phyloP scores from a whole-genome alignment of 2,888 invertebrate species.

The Hololepta plana region DNA sequence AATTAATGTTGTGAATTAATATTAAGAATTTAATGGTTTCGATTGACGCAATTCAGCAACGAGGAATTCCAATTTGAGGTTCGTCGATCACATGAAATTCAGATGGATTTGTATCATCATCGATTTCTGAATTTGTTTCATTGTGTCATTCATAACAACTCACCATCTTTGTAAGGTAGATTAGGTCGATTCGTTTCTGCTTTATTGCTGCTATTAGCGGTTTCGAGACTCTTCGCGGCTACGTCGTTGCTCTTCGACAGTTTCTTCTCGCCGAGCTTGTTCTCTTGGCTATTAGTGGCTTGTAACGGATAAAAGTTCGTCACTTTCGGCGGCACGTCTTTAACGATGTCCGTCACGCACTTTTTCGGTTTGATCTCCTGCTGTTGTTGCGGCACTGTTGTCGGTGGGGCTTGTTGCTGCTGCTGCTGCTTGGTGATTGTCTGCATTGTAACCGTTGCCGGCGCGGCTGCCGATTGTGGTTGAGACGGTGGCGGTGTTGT shows the following conservation, averaged over 20 bases:
- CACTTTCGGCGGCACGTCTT: slow-evolving; percentile 18
- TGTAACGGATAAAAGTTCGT: slow-evolving; percentile 10
- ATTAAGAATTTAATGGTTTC: slow-evolving; percentile 4
- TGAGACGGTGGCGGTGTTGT: not conserved
- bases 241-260: slow-evolving; percentile 18
- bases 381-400: too few species aligned
- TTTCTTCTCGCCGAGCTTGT: not conserved
- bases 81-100: slow-evolving; percentile 7
- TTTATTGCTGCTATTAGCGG: slow-evolving; percentile 12
- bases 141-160: slow-evolving; percentile 7
- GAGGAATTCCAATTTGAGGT: slow-evolving; percentile 12
- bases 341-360: slow-evolving; percentile 22
- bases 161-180: slow-evolving; percentile 24
- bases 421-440: too few species aligned
- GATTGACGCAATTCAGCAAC: slow-evolving; percentile 10
- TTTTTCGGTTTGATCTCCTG: slow-evolving; percentile 13
- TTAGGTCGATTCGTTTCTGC: slow-evolving; percentile 13
- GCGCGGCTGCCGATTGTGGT: too few species aligned
- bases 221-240: slow-evolving; percentile 17
- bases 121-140: not conserved
- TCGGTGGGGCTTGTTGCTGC: too few species aligned
- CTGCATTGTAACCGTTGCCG: slow-evolving; percentile 7
- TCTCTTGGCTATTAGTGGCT: not conserved
- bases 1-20: not conserved
- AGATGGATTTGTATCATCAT: slow-evolving; percentile 7